Conservation (phyloP, 1,140 invertebrate genomes). For the Trichoplusia ni region DNA sequence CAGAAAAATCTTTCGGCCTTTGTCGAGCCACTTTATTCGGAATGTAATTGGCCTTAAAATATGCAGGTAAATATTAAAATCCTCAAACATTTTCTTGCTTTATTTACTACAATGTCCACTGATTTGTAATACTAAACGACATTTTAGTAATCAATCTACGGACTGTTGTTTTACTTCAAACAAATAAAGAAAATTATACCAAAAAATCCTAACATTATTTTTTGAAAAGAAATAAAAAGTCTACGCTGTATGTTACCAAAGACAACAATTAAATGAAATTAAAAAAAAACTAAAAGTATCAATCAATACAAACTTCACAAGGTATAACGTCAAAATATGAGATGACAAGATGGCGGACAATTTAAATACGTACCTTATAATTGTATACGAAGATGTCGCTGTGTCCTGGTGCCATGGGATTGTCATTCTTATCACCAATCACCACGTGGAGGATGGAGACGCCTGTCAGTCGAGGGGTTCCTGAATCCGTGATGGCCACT, state of each 20-base stretch:
- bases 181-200: no score
- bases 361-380: conserved; percentile 87
- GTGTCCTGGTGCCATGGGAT: conserved; percentile 89
- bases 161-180: no score
- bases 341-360: neutral
- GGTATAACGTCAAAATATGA: no score
- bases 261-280: no score
- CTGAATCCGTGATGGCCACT: conserved; percentile 93
- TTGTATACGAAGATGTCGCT: conserved; percentile 96
- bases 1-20: conserved; percentile 34
- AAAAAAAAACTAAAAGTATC: neutral
- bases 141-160: no score
- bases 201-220: no score
- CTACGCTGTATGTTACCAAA: no score
- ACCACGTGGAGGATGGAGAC: conserved; percentile 91
- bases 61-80: conserved; percentile 24
- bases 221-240: no score
- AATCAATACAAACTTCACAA: neutral
- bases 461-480: conserved; percentile 86
- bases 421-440: conserved; percentile 96
- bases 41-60: conserved; percentile 39
- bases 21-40: conserved; percentile 31
- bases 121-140: no score
- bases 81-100: conserved; percentile 12
- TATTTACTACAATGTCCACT: no score